A percentile compares a stretch with the other conserved stretches of the same genome.
These are phyloP conservation scores for Dendronephthya gigantea DNA, from an alignment of 64 coral and sea anemone genomes.

Conservation along the genomic window DNA sequence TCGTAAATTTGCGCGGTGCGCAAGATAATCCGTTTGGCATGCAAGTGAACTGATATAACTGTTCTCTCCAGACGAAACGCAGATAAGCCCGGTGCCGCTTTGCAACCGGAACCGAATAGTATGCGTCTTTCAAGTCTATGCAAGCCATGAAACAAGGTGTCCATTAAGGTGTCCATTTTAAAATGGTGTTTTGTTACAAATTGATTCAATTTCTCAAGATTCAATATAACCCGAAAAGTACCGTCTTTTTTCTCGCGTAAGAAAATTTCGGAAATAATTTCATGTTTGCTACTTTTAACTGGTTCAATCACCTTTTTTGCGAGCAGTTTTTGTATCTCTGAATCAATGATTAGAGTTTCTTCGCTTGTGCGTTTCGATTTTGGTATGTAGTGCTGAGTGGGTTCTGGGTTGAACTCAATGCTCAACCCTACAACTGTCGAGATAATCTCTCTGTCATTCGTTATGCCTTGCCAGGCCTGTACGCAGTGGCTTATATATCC, in stretches of 20 bases:
- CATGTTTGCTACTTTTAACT: not conserved
- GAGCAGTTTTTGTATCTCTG: conserved; percentile 3
- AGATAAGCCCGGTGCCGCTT: not conserved
- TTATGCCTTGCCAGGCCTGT: not conserved
- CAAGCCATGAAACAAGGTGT: not conserved
- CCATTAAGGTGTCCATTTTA: conserved; percentile 4
- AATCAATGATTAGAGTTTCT: not conserved
- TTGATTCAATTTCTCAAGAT: not conserved
- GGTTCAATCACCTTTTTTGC: not conserved
- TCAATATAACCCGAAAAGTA: not conserved
- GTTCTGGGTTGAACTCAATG: not conserved
- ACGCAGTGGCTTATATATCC: not conserved
- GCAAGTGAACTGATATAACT: not conserved
- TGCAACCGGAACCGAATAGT: not conserved
- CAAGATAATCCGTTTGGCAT: not conserved
- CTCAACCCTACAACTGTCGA: not conserved
- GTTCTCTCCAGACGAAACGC: not conserved
- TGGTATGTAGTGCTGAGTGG: not conserved
- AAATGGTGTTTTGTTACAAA: conserved; percentile 1
- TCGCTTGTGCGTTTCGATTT: not conserved
- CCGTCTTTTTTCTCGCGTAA: not conserved
- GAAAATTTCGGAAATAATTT: not conserved
- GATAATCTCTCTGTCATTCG: not conserved
- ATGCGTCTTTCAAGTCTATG: not conserved
- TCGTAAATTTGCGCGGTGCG: not conserved